A percentile compares a stretch with the other conserved stretches of the same genome.
phyloP scores from a whole-genome alignment of 1,140 invertebrate genomes.

The Anastatus disparis region DNA sequence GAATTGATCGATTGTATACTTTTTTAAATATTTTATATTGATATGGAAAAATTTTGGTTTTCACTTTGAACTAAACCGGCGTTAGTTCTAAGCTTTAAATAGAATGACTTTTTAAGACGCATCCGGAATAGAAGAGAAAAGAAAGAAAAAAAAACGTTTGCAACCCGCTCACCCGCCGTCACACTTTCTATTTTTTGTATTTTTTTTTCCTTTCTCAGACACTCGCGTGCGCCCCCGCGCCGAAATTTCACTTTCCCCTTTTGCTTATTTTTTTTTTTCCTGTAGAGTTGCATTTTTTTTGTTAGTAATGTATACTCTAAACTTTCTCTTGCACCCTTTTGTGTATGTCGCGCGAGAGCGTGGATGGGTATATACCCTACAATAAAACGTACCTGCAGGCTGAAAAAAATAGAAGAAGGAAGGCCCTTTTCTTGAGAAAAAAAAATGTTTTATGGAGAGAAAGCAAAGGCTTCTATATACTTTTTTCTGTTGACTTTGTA shows the following conservation, averaged over 20 bases:
- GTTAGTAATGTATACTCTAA: not conserved
- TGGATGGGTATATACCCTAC: conserved; percentile 16
- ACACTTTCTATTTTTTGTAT: conserved; percentile 46
- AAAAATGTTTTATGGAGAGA: conserved; percentile 48
- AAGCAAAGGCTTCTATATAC: conserved; percentile 57
- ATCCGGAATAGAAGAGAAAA: no score
- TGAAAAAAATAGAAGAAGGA: conserved; percentile 39
- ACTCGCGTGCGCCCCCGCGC: not conserved
- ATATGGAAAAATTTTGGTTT: not conserved
- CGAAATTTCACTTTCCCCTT: conserved; percentile 31
- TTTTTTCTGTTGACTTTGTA: conserved; percentile 24
- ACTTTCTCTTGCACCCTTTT: conserved; percentile 61
- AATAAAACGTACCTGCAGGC: conserved; percentile 56
- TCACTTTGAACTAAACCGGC: not conserved
- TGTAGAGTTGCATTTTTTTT: conserved; percentile 15
- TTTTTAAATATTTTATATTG: no score
- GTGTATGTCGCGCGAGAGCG: conserved; percentile 40
- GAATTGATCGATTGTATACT: conserved; percentile 3
- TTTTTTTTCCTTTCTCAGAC: conserved; percentile 20
- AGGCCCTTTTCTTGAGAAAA: conserved; percentile 35
- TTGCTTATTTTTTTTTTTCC: conserved; percentile 47
- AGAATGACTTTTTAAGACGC: conserved; percentile 16
- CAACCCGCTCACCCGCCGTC: conserved; percentile 41
- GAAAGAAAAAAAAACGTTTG: conserved; percentile 16
- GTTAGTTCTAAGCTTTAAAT: not conserved